These are phyloP conservation scores for Ctenicera cuprea DNA, from an alignment of 2,888 invertebrate genomes.

Conservation along the genomic window DNA sequence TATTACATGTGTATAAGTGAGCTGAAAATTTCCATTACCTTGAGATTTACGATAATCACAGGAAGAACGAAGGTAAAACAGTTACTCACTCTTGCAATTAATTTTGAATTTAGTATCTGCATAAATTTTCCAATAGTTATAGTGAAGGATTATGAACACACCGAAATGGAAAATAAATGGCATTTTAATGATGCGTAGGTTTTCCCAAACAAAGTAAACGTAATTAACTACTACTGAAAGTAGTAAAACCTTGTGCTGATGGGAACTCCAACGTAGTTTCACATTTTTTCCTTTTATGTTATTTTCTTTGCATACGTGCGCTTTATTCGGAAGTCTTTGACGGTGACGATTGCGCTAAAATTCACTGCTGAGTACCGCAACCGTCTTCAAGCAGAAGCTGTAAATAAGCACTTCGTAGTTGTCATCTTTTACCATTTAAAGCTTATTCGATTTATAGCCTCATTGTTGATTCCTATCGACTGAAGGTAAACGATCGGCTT, in stretches of 20 bases:
- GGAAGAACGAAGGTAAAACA: not conserved
- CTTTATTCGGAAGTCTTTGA: constrained; percentile 15
- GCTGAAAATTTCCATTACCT: not conserved
- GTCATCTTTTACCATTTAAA: constrained; percentile 60
- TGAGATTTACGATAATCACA: not conserved
- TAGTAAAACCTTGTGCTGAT: not conserved
- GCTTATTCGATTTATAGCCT: constrained; percentile 60
- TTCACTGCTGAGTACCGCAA: constrained; percentile 22
- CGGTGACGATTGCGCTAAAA: constrained; percentile 29
- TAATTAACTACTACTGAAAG: not conserved
- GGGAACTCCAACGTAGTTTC: not conserved
- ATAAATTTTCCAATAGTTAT: constrained; percentile 12
- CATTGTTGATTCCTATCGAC: constrained; percentile 62
- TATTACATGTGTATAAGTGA: too few species aligned
- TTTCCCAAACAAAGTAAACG: constrained; percentile 29
- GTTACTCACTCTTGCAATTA: not conserved
- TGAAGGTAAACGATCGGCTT: constrained; percentile 59
- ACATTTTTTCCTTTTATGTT: not conserved
- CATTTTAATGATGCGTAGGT: constrained; percentile 33
- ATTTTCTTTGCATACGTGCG: constrained; percentile 9
- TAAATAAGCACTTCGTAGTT: constrained; percentile 59
- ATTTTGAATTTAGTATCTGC: constrained; percentile 26
- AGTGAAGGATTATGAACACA: constrained; percentile 6
- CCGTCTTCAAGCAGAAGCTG: constrained; percentile 40
- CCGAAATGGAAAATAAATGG: constrained; percentile 24